Evolutionary conservation across 2,888 invertebrate species (phyloP).

Genomic region (Myopa tessellatipennis): DNA sequence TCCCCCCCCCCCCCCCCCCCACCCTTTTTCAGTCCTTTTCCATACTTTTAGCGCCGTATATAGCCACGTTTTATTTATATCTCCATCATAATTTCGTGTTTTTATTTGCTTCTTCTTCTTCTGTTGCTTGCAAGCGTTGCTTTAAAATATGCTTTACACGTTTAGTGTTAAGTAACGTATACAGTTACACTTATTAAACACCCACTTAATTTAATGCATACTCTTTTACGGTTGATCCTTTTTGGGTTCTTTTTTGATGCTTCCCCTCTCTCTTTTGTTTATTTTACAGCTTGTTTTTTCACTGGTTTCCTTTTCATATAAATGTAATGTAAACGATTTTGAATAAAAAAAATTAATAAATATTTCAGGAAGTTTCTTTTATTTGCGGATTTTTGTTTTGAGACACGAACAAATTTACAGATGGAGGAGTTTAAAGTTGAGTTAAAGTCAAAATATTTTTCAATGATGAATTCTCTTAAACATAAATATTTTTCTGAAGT

Average conservation of each 20-base stretch:
- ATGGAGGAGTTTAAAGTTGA: too few species aligned
- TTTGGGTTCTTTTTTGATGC: not conserved
- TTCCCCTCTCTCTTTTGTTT: slow-evolving; percentile 37
- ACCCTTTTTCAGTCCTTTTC: not conserved
- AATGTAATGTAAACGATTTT: too few species aligned
- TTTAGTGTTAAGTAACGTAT: slow-evolving; percentile 17
- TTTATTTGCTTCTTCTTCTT: not conserved
- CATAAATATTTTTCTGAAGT: too few species aligned
- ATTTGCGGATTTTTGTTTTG: too few species aligned
- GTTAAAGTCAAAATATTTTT: too few species aligned
- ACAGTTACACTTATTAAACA: slow-evolving; percentile 60
- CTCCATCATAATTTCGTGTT: not conserved
- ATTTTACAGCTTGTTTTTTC: not conserved
- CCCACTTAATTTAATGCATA: slow-evolving; percentile 56
- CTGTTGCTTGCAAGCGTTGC: not conserved
- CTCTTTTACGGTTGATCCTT: too few species aligned
- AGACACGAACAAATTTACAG: too few species aligned
- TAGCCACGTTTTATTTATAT: too few species aligned
- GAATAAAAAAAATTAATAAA: too few species aligned
- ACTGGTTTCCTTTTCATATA: not conserved
- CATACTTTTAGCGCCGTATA: too few species aligned
- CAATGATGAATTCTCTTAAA: too few species aligned
- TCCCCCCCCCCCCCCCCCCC: not conserved
- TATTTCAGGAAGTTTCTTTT: too few species aligned
- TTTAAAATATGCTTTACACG: slow-evolving; percentile 29